Evolutionary conservation across 2,888 invertebrate species (phyloP), one percentile per base, ranked within the genome.

Genomic region (Xestia xanthographa): DNA sequence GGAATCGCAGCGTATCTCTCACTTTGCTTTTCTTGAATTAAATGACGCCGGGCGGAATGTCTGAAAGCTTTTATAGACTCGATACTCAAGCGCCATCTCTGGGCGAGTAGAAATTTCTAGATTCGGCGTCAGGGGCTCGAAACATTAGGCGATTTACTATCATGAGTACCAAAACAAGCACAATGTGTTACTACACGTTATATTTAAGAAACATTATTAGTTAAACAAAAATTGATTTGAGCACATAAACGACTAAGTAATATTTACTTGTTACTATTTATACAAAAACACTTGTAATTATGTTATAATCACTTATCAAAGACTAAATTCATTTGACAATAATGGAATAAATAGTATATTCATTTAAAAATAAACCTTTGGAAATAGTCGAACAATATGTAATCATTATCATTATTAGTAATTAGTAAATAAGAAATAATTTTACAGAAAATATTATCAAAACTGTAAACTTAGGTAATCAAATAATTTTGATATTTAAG

Each of bases 61-160:
- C 93, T 93, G 63, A 77, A 80, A 34, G 90, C 79, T 94, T 96
- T 80, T 96, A 96, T 96, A 96, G 86, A 73, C 62, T 58, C 38
- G 34, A 76, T 62, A 67, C 45, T 58, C 48, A 62, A 58, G 90
- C 95, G 96, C 92, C 96, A 96, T 95, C 96, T 96, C 75, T 94
- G 90, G 88, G 65, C 83, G 89, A 92, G 91, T 95, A 94, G 96
- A 95, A 95, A 79, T 78, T 95, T 96, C 95, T 92, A 86, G 95
- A 95, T 79, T 90, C 84, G 76, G 76, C 85, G 87, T 62, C 95
- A 94, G 95, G 67, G 89, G 86, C 88, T 22, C 17, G 17, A 87
- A 90, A 88, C 84, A 63, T 58, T 91, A 80, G 89, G 91, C 29
- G 67, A 11, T 43, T 56, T 11, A 2, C 8, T 5, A 29, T 22